Evolutionary conservation across 2,888 invertebrate genomes (phyloP).

Genomic region (Cistogaster globosa): DNA sequence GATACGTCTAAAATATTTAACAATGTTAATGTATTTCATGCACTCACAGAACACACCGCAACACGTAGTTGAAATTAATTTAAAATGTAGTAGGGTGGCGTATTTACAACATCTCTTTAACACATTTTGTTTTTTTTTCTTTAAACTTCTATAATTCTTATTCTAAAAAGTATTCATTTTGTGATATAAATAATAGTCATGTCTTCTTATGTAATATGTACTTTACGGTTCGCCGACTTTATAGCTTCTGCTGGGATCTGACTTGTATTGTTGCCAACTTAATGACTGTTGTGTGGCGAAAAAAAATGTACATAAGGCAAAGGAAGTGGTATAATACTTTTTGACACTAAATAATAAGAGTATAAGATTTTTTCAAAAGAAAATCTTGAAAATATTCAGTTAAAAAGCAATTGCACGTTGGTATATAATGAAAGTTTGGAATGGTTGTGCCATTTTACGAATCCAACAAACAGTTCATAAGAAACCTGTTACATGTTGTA

Average conservation of each 20-base stretch:
- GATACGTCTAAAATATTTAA: conserved; percentile 51
- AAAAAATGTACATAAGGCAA: neutral
- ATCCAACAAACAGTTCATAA: no score
- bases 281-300: conserved; percentile 15
- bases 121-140: neutral
- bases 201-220: conserved; percentile 39
- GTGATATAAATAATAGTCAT: conserved; percentile 14
- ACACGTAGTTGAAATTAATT: conserved; percentile 33
- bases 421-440: no score
- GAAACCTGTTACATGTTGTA: no score
- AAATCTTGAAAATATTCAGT: no score
- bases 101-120: conserved; percentile 48
- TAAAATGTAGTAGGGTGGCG: conserved; percentile 60
- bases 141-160: conserved; percentile 1
- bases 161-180: conserved; percentile 5
- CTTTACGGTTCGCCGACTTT: conserved; percentile 54
- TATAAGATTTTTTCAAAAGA: neutral
- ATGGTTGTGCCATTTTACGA: no score
- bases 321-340: conserved; percentile 34
- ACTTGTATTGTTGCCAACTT: conserved; percentile 36
- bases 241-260: neutral
- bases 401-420: no score
- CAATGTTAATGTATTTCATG: conserved; percentile 54
- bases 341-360: neutral
- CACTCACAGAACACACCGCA: conserved; percentile 18